phyloP scores from a whole-genome alignment of 2,797 vertebrate genomes.

The Takifugu rubripes region DNA sequence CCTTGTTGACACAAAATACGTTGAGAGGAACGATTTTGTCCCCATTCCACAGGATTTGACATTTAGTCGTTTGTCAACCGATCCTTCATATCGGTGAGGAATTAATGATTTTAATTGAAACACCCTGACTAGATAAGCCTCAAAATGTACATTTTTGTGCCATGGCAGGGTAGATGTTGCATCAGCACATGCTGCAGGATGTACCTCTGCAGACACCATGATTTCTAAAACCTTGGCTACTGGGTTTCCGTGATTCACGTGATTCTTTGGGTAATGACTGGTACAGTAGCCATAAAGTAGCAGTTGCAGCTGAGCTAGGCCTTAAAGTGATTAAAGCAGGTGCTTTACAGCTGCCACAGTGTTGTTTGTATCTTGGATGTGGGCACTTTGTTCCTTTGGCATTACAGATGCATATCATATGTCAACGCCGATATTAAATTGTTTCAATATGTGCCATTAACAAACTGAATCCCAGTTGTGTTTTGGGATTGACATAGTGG shows the following conservation, averaged over 20 bases:
- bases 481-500: slow-evolving; percentile 4
- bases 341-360: slow-evolving; percentile 28
- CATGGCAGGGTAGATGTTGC: too few relatives aligned
- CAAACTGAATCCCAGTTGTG: background rate
- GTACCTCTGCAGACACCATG: background rate
- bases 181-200: too few relatives aligned
- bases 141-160: too few relatives aligned
- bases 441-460: too few relatives aligned
- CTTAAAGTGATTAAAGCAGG: background rate
- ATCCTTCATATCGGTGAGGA: too few relatives aligned
- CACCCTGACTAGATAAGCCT: background rate
- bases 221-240: background rate
- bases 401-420: background rate
- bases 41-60: background rate
- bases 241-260: too few relatives aligned
- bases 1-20: slow-evolving; percentile 25
- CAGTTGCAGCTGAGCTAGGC: background rate
- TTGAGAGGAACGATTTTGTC: background rate
- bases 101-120: too few relatives aligned
- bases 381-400: background rate
- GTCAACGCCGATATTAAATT: too few relatives aligned
- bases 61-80: background rate
- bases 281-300: background rate
- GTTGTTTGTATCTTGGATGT: background rate
- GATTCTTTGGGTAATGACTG: background rate